Evolutionary conservation across 2,113 vertebrate species (phyloP), one percentile per base, ranked within the genome.

Genomic region (Brachirus orientalis): DNA sequence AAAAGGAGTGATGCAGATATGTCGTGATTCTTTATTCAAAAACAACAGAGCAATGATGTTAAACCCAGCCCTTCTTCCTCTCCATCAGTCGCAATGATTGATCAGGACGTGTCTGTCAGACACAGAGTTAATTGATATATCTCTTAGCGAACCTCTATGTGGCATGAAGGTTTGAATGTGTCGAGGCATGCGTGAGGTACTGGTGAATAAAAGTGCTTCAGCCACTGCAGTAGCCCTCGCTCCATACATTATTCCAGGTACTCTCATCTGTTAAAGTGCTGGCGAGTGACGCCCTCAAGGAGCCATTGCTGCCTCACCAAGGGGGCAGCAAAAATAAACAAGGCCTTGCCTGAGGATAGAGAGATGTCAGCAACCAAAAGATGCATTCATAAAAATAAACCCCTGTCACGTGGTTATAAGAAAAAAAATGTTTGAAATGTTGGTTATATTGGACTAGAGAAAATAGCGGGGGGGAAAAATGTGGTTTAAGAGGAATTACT

Each of bases 231-330:
- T 67, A 63, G 65, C 79, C 72, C 82, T 16, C 52, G 81, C 64
- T 75, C 76, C 74, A 77, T 70, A 79, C 84, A 82, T 88, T 83
- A 90, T 84, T 83, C 75, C 54, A 83, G 75, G 85, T 85, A 80
- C 35, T 64, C 82, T 90, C 88, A 88, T 91, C 85, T 87, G 86
- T 90, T 87, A 87, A 84, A 88, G 82, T 73, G 69, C 68, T 75
- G 86, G 70, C 13, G 57, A 86, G 72, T 79, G 74, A 90, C 82
- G 79, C 80, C 87, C 86, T 89, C 71, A 77, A 91, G 87, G 77
- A 88, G 61, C 79, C 66, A 72, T 69, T 75, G 65, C 79, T 70
- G 80, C 59, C 65, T 80, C 75, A 77, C 84, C 79, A 57, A 86
- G 55, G 86, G 75, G 75, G 76, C 69, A 66, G 75, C 77, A 80